Percentiles rank a stretch among this genome's conserved stretches.
Evolutionary conservation across 2,113 vertebrate species (phyloP).

Genomic region (Phrynosoma platyrhinos): DNA sequence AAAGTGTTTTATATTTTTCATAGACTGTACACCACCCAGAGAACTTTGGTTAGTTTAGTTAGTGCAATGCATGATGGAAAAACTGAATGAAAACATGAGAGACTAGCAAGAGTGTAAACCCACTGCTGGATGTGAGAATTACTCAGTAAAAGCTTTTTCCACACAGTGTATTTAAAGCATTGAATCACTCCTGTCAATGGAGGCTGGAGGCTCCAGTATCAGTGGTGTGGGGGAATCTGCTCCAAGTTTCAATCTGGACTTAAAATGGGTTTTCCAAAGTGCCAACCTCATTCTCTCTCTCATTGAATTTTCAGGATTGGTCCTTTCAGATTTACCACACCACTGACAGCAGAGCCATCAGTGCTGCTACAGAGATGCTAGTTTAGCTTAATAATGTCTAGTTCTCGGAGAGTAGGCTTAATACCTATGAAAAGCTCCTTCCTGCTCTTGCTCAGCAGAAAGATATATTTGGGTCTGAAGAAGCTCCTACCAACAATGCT

Average conservation of each 20-base stretch:
- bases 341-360: too few species aligned
- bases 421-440: not conserved
- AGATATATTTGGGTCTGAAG: not conserved
- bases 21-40: too few species aligned
- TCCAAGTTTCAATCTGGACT: not conserved
- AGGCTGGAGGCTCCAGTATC: too few species aligned
- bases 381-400: not conserved
- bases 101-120: not conserved
- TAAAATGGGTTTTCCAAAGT: too few species aligned
- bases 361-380: too few species aligned
- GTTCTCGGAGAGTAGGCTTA: not conserved
- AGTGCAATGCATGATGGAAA: too few species aligned
- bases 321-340: too few species aligned
- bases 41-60: too few species aligned
- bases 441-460: not conserved
- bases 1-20: too few species aligned
- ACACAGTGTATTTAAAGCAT: not conserved
- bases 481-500: not conserved
- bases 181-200: not conserved
- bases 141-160: not conserved
- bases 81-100: not conserved
- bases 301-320: not conserved
- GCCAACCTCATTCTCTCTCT: too few species aligned
- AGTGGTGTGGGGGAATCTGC: too few species aligned
- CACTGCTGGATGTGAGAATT: not conserved